These are phyloP conservation scores for Scyliorhinus canicula DNA, from an alignment of 2,797 vertebrate genomes.

Conservation along the genomic window DNA sequence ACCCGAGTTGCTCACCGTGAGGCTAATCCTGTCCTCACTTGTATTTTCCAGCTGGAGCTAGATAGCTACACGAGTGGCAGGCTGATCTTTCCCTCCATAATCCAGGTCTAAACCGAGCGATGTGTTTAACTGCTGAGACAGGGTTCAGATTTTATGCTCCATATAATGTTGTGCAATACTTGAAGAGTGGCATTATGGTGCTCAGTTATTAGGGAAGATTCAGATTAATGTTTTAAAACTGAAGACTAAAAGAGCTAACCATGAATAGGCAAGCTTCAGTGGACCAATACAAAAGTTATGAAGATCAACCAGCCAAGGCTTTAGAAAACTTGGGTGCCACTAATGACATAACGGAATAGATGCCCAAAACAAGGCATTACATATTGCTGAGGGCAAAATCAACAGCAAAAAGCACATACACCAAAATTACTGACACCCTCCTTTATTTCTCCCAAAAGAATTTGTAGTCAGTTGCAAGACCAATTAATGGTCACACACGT, in stretches of 20 bases:
- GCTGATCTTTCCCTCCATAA: neutral
- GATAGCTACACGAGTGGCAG: neutral
- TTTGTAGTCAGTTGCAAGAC: neutral
- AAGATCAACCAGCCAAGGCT: no score
- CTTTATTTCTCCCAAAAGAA: neutral
- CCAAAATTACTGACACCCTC: neutral
- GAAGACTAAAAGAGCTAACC: neutral
- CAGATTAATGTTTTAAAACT: neutral
- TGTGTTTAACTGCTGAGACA: neutral
- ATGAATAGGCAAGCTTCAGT: no score
- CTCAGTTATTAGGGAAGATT: neutral
- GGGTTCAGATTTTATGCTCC: neutral
- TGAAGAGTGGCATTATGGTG: neutral
- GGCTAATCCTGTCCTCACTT: neutral
- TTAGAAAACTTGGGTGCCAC: neutral
- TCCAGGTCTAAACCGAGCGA: neutral
- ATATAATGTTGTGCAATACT: neutral
- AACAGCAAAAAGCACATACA: neutral
- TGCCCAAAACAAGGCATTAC: neutral
- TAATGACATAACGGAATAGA: neutral
- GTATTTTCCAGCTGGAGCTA: neutral
- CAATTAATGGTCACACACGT: no score
- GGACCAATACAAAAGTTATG: no score
- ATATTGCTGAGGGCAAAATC: neutral
- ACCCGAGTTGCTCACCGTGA: neutral